Base-by-base conservation (phyloP, 2,888 invertebrate species). In the Dicranocentrus wangi region DNA sequence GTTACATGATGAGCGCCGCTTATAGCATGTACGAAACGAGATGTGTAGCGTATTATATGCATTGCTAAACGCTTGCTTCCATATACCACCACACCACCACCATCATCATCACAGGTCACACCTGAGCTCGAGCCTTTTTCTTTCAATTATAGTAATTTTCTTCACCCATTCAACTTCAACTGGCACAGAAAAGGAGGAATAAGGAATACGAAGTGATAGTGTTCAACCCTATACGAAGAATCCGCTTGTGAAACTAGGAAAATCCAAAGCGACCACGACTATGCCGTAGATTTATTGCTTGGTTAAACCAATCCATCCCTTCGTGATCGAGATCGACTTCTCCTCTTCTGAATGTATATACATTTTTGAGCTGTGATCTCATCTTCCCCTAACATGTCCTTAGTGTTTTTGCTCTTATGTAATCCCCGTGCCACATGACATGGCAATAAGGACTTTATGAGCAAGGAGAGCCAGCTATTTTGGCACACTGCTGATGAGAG, bases 61-160 rank as follows among this genome's bases (percentile, higher is more conserved):
- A 32, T 53, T 19, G 27, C 43, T n/a, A 27, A 68, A 42, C 10
- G 7, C 15, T n/a, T n/a, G n/a, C n/a, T n/a, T n/a, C n/a, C 19
- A 39, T n/a, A 27, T 25, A 27, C 47, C 28, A 77, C 27, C 65
- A n/a, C n/a, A n/a, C n/a, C n/a, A n/a, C n/a, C n/a, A n/a, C n/a
- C n/a, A n/a, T n/a, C n/a, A n/a, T n/a, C n/a, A 43, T 58, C 60
- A 72, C 55, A 79, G 75, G 82, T 82, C 79, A 79, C 82, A 82
- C 82, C 82, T 82, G 79, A 70, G 69, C 27, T 65, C 75, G 79
- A 70, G 70, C 32, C 71, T 68, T 78, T 70, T 28, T 70, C 69
- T 76, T 66, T 82, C 82, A 82, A 82, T 82, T 75, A 82, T 79
- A 82, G 79, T 76, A 60, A 82, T 82, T 82, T 82, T 71, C 73